A percentile compares a stretch with the other conserved stretches of the same genome.
These are phyloP conservation scores for Rhinella marina DNA, from an alignment of 2,797 vertebrate genomes.

Conservation along the genomic window DNA sequence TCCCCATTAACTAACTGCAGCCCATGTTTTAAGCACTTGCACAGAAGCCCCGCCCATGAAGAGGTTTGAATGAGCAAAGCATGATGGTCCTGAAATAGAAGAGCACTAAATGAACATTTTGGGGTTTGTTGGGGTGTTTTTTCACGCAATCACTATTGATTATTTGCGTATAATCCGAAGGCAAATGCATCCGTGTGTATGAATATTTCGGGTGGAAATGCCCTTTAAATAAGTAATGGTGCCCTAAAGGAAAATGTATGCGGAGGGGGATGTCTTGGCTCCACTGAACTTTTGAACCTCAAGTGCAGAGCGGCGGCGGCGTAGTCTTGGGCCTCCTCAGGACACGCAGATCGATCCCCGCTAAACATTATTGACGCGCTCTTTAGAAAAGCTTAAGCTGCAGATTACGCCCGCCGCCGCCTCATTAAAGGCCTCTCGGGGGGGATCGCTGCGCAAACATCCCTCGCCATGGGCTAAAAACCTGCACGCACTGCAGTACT, in stretches of 20 bases:
- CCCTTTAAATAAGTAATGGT: background rate
- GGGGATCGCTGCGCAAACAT: background rate
- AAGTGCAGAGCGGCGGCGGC: background rate
- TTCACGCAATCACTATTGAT: background rate
- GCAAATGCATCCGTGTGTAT: background rate
- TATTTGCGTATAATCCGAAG: background rate
- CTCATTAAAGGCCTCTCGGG: background rate
- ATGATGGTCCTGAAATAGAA: background rate
- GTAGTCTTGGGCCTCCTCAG: background rate
- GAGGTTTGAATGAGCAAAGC: background rate
- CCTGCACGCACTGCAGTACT: background rate
- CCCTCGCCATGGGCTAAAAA: background rate
- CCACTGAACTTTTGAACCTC: background rate
- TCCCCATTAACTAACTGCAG: background rate
- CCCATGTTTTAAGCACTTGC: background rate
- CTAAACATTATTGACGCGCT: constrained; percentile 35
- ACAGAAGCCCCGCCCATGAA: background rate
- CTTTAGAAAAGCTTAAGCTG: constrained; percentile 39
- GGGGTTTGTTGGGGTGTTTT: background rate
- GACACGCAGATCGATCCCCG: constrained; percentile 36
- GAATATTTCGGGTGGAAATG: background rate
- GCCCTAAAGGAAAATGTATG: background rate
- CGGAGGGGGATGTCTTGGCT: too few relatives aligned
- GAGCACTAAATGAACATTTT: background rate
- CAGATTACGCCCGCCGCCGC: constrained; percentile 21